Percentiles rank a stretch among this genome's conserved stretches.
These are phyloP conservation scores for Tethya wilhelma DNA, from an alignment of 37 sponge, comb jelly and placozoan genomes.

Conservation along the genomic window DNA sequence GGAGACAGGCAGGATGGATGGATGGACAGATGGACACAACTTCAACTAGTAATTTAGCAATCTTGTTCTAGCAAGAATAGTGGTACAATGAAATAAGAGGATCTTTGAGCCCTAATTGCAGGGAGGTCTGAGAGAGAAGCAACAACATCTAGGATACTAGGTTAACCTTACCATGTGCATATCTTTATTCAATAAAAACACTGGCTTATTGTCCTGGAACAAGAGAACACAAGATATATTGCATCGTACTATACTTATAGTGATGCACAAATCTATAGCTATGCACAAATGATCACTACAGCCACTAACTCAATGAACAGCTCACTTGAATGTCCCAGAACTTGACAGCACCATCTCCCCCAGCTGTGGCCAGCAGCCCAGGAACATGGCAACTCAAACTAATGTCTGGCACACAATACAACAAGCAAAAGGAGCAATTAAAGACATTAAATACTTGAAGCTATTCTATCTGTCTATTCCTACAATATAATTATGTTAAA, in stretches of 20 bases:
- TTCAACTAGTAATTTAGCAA: no score
- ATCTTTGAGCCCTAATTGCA: no score
- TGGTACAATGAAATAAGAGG: no score
- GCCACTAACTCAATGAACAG: background rate
- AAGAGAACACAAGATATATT: background rate
- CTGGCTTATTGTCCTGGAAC: conserved; percentile 66
- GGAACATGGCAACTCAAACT: conserved; percentile 84
- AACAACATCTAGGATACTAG: no score
- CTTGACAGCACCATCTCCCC: conserved; percentile 88
- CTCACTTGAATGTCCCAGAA: conserved; percentile 90
- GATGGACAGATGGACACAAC: no score
- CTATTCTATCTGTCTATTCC: background rate
- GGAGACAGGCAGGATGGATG: background rate
- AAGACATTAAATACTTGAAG: background rate
- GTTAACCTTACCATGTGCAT: conserved; percentile 82
- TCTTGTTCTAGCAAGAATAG: no score
- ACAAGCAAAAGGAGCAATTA: background rate
- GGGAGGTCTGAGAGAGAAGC: no score
- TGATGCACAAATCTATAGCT: no score
- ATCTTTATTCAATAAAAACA: conserved; percentile 53
- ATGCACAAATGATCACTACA: no score
- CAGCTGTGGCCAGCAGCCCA: conserved; percentile 87
- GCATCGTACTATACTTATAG: background rate
- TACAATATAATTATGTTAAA: conserved; percentile 3
- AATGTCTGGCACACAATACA: conserved; percentile 46